Conservation (phyloP, 2,888 invertebrate species). For the Lamellibrachia columna region DNA sequence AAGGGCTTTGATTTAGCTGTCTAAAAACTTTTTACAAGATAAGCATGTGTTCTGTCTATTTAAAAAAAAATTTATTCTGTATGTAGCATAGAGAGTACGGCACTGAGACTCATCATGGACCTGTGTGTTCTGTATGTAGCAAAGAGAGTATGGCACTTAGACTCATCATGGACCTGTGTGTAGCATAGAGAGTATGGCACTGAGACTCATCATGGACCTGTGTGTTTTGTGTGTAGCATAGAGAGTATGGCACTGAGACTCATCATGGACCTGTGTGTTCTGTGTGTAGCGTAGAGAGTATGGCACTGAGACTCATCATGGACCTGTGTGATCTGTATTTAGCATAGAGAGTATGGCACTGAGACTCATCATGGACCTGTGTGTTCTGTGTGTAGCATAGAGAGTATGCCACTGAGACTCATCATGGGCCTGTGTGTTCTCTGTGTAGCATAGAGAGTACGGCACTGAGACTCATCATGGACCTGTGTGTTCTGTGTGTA, state of each 20-base stretch:
- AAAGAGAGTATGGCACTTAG: no score
- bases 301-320: constrained; percentile 65
- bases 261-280: constrained; percentile 77
- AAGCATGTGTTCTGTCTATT: no score
- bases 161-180: no score
- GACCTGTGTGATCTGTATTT: no score
- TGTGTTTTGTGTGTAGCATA: constrained; percentile 69
- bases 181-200: constrained; percentile 86
- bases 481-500: constrained; percentile 67
- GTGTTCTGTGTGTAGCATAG: constrained; percentile 71
- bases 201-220: constrained; percentile 85
- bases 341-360: no score
- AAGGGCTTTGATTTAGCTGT: no score
- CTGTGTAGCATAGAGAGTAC: constrained; percentile 81
- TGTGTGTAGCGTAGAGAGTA: constrained; percentile 73
- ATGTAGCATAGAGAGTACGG: constrained; percentile 75
- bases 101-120: no score
- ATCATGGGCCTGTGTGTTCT: constrained; percentile 77
- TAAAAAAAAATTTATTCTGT: no score
- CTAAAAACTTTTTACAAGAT: no score
- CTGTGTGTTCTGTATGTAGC: no score
- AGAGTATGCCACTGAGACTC: constrained; percentile 85
- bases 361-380: no score
- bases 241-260: constrained; percentile 87
- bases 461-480: constrained; percentile 84